phyloP scores from a whole-genome alignment of 2,797 vertebrate genomes.

The Paratrypauchen microcephalus region DNA sequence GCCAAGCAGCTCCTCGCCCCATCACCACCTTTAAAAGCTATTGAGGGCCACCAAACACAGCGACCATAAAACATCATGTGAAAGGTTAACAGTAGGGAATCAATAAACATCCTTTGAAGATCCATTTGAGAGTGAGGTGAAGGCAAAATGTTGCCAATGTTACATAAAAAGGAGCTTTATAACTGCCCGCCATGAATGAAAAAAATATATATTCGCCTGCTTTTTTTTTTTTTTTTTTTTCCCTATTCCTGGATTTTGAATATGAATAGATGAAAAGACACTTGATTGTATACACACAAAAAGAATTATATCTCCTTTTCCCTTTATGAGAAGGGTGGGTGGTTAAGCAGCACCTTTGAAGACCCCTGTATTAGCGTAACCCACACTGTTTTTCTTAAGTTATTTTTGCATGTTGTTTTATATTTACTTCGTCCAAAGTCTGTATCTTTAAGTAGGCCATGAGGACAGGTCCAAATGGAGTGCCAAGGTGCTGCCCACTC shows the following conservation, averaged over 20 bases:
- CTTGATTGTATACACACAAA: slow-evolving; percentile 32
- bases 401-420: slow-evolving; percentile 14
- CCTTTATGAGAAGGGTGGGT: slow-evolving; percentile 32
- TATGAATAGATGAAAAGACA: slow-evolving; percentile 38
- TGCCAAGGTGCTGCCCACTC: slow-evolving; percentile 59
- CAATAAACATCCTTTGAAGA: slow-evolving; percentile 65
- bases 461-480: slow-evolving; percentile 55
- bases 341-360: slow-evolving; percentile 33
- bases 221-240: slow-evolving; percentile 37
- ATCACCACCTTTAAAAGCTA: slow-evolving; percentile 23
- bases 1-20: slow-evolving; percentile 27
- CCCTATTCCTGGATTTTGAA: slow-evolving; percentile 32
- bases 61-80: slow-evolving; percentile 46
- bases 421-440: slow-evolving; percentile 23
- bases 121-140: slow-evolving; percentile 53
- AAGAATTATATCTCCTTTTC: slow-evolving; percentile 40
- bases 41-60: slow-evolving; percentile 34
- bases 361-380: slow-evolving; percentile 43
- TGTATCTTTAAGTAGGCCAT: slow-evolving; percentile 58
- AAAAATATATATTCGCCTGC: slow-evolving; percentile 29
- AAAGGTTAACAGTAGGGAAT: slow-evolving; percentile 64
- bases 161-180: slow-evolving; percentile 41
- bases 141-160: slow-evolving; percentile 43
- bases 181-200: slow-evolving; percentile 48
- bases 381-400: slow-evolving; percentile 34